These are phyloP conservation scores for Onychostruthus taczanowskii DNA, from an alignment of 2,113 vertebrate species.

Conservation along the genomic window DNA sequence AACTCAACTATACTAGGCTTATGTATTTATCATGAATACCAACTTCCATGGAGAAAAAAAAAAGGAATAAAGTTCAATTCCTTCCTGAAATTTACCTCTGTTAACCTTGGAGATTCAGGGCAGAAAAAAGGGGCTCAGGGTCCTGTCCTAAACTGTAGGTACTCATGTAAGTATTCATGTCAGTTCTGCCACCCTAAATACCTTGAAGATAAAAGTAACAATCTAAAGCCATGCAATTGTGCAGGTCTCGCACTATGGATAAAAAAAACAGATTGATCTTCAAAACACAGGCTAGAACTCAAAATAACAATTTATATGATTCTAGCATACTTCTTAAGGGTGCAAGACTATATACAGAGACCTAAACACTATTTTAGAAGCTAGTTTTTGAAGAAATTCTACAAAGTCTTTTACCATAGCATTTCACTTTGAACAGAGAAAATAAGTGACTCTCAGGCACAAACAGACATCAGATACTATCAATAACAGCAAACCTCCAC, in stretches of 20 bases:
- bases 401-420: not conserved
- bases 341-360: not conserved
- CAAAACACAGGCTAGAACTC: not conserved
- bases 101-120: not conserved
- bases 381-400: not conserved
- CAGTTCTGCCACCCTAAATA: not conserved
- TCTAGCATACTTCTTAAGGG: not conserved
- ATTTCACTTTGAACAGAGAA: not conserved
- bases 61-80: not conserved
- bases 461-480: not conserved
- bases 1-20: not conserved
- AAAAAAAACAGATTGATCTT: not conserved
- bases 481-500: not conserved
- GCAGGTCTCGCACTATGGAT: not conserved
- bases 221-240: not conserved
- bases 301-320: not conserved
- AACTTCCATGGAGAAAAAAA: accelerated
- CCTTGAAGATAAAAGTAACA: not conserved
- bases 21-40: not conserved
- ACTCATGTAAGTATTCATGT: not conserved
- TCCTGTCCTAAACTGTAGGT: not conserved
- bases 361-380: not conserved
- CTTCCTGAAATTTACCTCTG: not conserved
- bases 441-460: not conserved
- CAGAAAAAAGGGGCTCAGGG: not conserved